A percentile compares a stretch with the other conserved stretches of the same genome.
These are phyloP conservation scores for Hyperoplus lanceolatus DNA, from an alignment of 2,797 vertebrate genomes.

Conservation along the genomic window DNA sequence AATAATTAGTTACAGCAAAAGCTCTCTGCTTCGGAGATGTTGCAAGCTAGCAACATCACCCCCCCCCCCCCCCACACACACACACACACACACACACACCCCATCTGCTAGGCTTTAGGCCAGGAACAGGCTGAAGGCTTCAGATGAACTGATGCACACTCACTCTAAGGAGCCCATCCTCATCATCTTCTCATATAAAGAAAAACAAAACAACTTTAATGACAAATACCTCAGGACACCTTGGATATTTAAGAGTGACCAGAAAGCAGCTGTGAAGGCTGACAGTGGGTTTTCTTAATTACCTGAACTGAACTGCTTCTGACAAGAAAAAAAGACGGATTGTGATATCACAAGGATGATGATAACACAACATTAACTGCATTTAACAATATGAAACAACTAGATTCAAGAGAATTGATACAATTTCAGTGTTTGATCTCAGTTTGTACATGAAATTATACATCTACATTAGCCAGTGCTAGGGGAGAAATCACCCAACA, in stretches of 20 bases:
- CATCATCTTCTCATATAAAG: conserved; percentile 8
- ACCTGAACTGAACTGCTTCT: conserved; percentile 36
- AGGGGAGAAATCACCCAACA: neutral
- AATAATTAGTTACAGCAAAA: too few species aligned
- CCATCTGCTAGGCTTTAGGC: conserved; percentile 17
- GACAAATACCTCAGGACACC: conserved; percentile 7
- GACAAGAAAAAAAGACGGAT: conserved; percentile 14
- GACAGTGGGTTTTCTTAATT: conserved; percentile 22
- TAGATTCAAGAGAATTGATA: conserved; percentile 16
- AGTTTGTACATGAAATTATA: too few species aligned
- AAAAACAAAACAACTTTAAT: conserved; percentile 31
- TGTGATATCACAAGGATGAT: conserved; percentile 10
- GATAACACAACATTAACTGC: neutral
- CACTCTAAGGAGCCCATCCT: conserved; percentile 13
- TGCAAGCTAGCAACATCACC: too few species aligned
- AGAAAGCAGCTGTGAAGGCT: conserved; percentile 3
- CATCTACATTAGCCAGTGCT: neutral
- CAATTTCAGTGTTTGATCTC: neutral
- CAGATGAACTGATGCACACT: conserved; percentile 39
- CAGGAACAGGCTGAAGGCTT: conserved; percentile 43
- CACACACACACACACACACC: too few species aligned
- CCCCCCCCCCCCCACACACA: too few species aligned
- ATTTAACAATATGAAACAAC: conserved; percentile 24
- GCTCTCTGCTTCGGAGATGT: too few species aligned
- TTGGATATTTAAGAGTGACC: conserved; percentile 37